Conservation (phyloP, 2,888 invertebrate species). For the Drosophila melanocephala region DNA sequence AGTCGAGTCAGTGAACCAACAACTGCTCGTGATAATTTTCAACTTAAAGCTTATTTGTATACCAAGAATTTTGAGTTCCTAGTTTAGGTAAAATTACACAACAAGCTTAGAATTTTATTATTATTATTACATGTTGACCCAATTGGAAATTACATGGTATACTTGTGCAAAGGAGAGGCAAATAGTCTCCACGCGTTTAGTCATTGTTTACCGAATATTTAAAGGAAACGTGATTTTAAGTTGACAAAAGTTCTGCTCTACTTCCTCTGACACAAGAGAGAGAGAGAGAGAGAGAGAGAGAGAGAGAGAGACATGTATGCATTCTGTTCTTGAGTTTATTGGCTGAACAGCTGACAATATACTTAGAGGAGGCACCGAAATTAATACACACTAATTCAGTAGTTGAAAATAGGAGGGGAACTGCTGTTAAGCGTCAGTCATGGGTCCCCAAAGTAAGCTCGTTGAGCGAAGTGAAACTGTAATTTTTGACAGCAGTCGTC, state of each 20-base stretch:
- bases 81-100: conserved; percentile 30
- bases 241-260: not conserved
- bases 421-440: conserved; percentile 13
- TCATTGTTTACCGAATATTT: not conserved
- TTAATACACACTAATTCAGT: conserved; percentile 48
- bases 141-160: not conserved
- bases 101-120: conserved; percentile 22
- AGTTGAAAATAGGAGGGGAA: conserved; percentile 1
- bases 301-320: not conserved
- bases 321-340: conserved; percentile 1
- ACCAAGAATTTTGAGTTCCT: conserved; percentile 29
- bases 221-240: not conserved
- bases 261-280: not conserved
- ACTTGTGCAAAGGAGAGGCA: not conserved
- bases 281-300: not conserved
- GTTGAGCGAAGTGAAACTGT: conserved; percentile 56
- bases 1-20: conserved; percentile 55
- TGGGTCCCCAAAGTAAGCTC: conserved; percentile 51
- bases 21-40: not conserved
- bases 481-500: conserved; percentile 40
- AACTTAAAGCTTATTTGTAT: not conserved
- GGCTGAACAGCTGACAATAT: not conserved
- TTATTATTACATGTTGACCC: not conserved
- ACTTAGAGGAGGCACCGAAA: conserved; percentile 36
- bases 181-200: not conserved